phyloP scores from a whole-genome alignment of 2,113 vertebrate species.

The Dipodomys spectabilis region DNA sequence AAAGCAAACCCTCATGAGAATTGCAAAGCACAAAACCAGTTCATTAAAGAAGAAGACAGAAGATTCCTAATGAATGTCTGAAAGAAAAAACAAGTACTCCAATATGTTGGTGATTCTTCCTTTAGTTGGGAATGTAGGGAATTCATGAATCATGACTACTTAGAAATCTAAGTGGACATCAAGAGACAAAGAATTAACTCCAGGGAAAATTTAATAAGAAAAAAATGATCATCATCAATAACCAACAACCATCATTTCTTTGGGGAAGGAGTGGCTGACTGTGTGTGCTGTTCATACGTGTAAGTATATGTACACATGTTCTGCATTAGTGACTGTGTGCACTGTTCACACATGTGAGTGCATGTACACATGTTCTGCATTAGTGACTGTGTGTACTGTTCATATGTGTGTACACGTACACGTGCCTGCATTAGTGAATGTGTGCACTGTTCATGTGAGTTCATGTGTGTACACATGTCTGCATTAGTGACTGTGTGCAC shows the following conservation, averaged over 20 bases:
- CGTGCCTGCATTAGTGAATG: too few relatives aligned
- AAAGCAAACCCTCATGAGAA: background rate
- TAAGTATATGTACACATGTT: too few relatives aligned
- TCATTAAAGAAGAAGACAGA: background rate
- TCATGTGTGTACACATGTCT: too few relatives aligned
- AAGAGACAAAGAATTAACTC: background rate
- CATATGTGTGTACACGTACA: too few relatives aligned
- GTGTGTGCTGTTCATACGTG: too few relatives aligned
- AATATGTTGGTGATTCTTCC: background rate
- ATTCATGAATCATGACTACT: background rate
- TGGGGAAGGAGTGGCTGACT: too few relatives aligned
- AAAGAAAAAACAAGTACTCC: background rate
- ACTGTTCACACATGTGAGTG: too few relatives aligned
- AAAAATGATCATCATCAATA: background rate
- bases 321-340: too few relatives aligned
- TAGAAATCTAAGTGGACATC: slow-evolving; percentile 17
- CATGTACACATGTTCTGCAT: too few relatives aligned
- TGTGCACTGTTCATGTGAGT: too few relatives aligned
- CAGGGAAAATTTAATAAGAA: background rate
- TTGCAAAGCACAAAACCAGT: background rate
- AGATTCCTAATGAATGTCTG: background rate
- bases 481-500: too few relatives aligned
- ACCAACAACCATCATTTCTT: background rate
- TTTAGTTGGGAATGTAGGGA: background rate
- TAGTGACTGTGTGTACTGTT: too few relatives aligned